A percentile compares a stretch with the other conserved stretches of the same genome.
Evolutionary conservation across 2,797 vertebrate species (phyloP).

Genomic region (Anableps anableps): DNA sequence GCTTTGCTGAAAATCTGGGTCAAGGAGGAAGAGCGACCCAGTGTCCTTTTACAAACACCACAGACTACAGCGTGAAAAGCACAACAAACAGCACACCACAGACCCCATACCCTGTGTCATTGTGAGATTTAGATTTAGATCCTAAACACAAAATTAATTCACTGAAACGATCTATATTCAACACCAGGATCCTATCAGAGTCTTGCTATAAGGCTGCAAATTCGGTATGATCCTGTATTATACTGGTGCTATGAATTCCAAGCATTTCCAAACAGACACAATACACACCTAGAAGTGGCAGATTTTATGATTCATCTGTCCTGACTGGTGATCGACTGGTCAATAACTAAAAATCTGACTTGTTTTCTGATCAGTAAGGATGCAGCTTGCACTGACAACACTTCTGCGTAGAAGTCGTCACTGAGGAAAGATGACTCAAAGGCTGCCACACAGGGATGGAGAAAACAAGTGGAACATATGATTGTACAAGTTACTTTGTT

Average conservation of each 20-base stretch:
- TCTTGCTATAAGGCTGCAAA: neutral
- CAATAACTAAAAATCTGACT: neutral
- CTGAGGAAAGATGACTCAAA: neutral
- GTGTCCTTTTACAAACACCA: slow-evolving; percentile 70
- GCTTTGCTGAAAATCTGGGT: slow-evolving; percentile 75
- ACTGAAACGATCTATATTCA: neutral
- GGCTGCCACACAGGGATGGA: neutral
- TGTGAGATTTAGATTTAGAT: slow-evolving; percentile 1
- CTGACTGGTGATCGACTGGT: neutral
- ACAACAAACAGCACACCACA: slow-evolving; percentile 51
- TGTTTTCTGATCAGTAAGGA: neutral
- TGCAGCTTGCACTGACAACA: neutral
- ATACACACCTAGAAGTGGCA: neutral
- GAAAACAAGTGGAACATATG: neutral
- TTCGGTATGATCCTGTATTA: no score
- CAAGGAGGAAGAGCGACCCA: slow-evolving; percentile 66
- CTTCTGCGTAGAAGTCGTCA: neutral
- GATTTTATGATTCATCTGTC: neutral
- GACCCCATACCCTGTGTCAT: slow-evolving; percentile 22
- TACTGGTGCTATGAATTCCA: neutral
- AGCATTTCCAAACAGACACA: neutral
- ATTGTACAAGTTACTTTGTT: neutral
- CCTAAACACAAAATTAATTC: neutral
- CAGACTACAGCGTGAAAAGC: slow-evolving; percentile 33
- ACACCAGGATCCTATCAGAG: neutral